A percentile compares a stretch with the other conserved stretches of the same genome.
These are phyloP conservation scores for Meandrina meandrites DNA, from an alignment of 92 coral and sea anemone genomes.

Conservation along the genomic window DNA sequence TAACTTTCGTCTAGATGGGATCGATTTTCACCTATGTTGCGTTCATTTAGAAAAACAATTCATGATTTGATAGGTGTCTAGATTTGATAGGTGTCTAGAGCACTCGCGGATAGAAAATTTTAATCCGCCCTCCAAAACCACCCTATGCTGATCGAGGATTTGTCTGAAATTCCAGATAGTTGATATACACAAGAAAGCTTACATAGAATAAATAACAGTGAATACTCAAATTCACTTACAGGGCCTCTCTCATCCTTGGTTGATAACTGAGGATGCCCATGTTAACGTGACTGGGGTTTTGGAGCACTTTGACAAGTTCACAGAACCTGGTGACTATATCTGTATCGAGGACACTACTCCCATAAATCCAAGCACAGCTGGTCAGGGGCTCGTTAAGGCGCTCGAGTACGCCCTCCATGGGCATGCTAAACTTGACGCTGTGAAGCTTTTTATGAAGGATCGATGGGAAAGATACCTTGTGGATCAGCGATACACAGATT, in stretches of 20 bases:
- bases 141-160: too few species aligned
- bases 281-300: slow-evolving; percentile 48
- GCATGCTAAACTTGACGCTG: slow-evolving; percentile 36
- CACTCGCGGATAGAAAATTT: too few species aligned
- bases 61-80: too few species aligned
- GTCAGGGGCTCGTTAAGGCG: slow-evolving; percentile 31
- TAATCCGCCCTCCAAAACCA: too few species aligned
- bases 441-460: slow-evolving; percentile 46
- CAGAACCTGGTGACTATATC: too few species aligned
- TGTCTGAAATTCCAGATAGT: too few species aligned
- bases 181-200: too few species aligned
- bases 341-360: slow-evolving; percentile 70
- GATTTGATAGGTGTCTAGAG: too few species aligned
- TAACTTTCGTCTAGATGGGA: too few species aligned
- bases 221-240: slow-evolving; percentile 3
- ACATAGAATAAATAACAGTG: too few species aligned
- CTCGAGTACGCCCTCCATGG: slow-evolving; percentile 30
- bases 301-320: slow-evolving; percentile 60
- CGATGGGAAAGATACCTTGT: slow-evolving; percentile 43
- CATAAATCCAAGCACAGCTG: neutral
- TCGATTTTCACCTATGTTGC: too few species aligned
- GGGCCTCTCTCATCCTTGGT: slow-evolving; percentile 78
- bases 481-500: slow-evolving; percentile 65
- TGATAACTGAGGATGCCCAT: slow-evolving; percentile 63
- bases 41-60: too few species aligned